These are phyloP conservation scores for Sterna hirundo DNA, from an alignment of 2,113 vertebrate genomes.

Conservation along the genomic window DNA sequence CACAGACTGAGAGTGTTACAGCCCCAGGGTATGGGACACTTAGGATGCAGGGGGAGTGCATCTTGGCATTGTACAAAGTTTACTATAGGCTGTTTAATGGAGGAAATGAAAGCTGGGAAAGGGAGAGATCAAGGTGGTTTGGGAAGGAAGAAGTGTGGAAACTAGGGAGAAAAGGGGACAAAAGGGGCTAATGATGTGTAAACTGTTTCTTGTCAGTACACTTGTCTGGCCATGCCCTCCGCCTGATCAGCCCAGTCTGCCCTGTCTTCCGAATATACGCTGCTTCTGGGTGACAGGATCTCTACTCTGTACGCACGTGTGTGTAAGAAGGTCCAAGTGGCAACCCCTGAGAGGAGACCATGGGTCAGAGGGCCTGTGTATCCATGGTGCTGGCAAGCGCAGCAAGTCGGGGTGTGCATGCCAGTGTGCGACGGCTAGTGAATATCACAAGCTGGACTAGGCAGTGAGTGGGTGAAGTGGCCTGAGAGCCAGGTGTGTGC, in stretches of 20 bases:
- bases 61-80: not conserved
- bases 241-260: not conserved
- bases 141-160: not conserved
- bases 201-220: not conserved
- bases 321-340: not conserved
- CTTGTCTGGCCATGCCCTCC: not conserved
- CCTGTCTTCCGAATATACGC: not conserved
- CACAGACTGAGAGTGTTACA: not conserved
- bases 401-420: not conserved
- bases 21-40: not conserved
- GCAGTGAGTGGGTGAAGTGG: not conserved
- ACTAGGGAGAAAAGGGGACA: not conserved
- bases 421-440: no score
- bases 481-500: not conserved
- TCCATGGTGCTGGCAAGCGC: accelerated
- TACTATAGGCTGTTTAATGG: not conserved
- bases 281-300: not conserved
- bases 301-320: not conserved
- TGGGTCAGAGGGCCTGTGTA: not conserved
- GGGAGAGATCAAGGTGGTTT: not conserved
- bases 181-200: not conserved
- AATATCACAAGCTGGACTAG: not conserved
- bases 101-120: not conserved
- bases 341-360: not conserved
- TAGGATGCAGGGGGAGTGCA: not conserved